Evolutionary conservation across 2,797 vertebrate species (phyloP), one percentile per base, ranked within the genome.

Genomic region (Sylvilagus floridanus): DNA sequence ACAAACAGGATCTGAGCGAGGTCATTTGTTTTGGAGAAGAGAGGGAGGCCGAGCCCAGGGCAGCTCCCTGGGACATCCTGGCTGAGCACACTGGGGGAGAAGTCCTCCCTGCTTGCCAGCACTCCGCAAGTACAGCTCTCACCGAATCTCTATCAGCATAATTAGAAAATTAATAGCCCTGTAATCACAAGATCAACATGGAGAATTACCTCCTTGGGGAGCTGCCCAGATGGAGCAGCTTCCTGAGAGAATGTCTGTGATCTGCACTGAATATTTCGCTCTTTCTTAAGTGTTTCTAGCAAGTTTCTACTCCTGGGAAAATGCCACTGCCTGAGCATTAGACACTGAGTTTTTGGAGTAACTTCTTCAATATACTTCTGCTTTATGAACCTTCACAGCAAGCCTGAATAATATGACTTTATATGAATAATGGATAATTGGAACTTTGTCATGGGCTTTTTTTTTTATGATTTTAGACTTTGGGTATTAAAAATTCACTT

Each of bases 1-100:
- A 30, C 93, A 66, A 95, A 94, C 92, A 92, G 93, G 94, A 95
- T 37, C 79, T 5, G 4, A 73, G 77, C 26, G 4, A 95, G 96
- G 90, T 50, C 35, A 4, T 72, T 63, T 60, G 71, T 73, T 87
- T 63, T 35, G 66, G 17, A 35, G 16, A 37, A 62, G 47, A 2
- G 37, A 26, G 26, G 9, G n/a, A 13, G 82, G 28, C 2, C 52
- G 37, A 12, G 57, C 76, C 32, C 0, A 22, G 57, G 63, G 85
- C 30, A 0, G 54, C 30, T 21, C 72, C 57, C 50, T 5, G 21
- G 54, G 24, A 32, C 4, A 0, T 32, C 93, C 21, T 6, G 14
- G 66, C 71, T 28, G 47, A 1, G 8, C 60, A 10, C 52, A 10
- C 2, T 12, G 37, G 28, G 4, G 47, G 12, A 28, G 42, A 8